Evolutionary conservation across 2,113 vertebrate species (phyloP), one percentile per base, ranked within the genome.

Genomic region (Paradisaea rubra): DNA sequence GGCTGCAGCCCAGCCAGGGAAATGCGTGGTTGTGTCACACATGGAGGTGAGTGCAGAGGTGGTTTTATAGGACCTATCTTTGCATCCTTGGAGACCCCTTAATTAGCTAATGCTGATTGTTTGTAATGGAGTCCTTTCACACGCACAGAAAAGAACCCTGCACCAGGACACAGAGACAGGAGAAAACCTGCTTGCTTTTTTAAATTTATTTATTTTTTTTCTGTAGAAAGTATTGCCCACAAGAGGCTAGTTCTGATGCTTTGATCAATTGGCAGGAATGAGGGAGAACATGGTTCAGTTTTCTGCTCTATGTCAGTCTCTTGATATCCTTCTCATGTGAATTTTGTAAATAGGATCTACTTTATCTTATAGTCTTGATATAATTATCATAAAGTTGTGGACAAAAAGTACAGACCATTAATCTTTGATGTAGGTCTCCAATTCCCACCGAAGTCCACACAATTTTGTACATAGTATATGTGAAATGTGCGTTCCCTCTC

Each of bases 11-110:
- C 92, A 97, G 24, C 93, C 97, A 33, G 95, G 81, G 42, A 98
- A 98, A 61, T 97, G 95, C 5, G 9, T 30, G 0, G 97, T 90
- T 89, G 96, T 88, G 7, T 90, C 97, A 13, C 81, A 81, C 66
- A 94, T 96, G 37, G 96, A 98, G 98, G 99, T 99, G 92, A 96
- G 89, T 73, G 41, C 33, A 44, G 56, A 80, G 15, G 14, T 33
- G 3, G 22, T 64, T 89, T 56, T 57, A 11, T 35, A 41, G n/a
- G 12, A 13, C 0, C 0, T 69, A 13, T 22, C 1, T 0, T 37
- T 72, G 15, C 33, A 21, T 42, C 42, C 47, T 63, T 81, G 33
- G 39, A 70, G 23, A 80, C 14, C 3, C 27, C 68, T 77, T 57
- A 45, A 30, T 50, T 88, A 53, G 27, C 13, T 91, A 23, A 30